phyloP scores from a whole-genome alignment of 2,797 vertebrate species.

The Choloepus didactylus region DNA sequence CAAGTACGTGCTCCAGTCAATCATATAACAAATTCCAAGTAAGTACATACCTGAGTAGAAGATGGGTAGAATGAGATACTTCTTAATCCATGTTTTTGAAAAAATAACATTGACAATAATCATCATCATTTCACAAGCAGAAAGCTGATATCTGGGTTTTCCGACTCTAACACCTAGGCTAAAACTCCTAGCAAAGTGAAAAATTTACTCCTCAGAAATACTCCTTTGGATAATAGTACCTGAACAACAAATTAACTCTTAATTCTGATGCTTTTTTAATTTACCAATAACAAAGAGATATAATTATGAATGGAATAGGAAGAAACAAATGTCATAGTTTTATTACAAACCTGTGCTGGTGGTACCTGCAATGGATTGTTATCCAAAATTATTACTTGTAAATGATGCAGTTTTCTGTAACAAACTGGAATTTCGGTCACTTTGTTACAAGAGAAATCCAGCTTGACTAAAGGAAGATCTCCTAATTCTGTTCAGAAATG shows the following conservation, averaged over 20 bases:
- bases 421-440: conserved; percentile 97
- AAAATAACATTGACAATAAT: conserved; percentile 43
- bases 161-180: conserved; percentile 5
- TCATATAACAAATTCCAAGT: conserved; percentile 36
- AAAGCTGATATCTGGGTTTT: not conserved
- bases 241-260: not conserved
- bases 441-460: conserved; percentile 99
- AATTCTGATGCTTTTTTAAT: conserved; percentile 3
- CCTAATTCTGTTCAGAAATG: conserved; percentile 92
- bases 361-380: conserved; percentile 99
- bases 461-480: conserved; percentile 95
- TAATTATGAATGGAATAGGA: conserved; percentile 30
- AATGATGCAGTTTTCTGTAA: conserved; percentile 95
- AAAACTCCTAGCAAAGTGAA: conserved; percentile 28
- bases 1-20: conserved; percentile 4
- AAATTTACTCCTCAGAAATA: conserved; percentile 52
- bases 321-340: conserved; percentile 51
- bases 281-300: conserved; percentile 3
- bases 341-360: conserved; percentile 94
- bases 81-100: not conserved
- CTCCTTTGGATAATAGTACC: not conserved
- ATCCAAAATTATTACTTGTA: conserved; percentile 97
- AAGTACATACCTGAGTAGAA: conserved; percentile 6
- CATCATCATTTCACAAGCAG: conserved; percentile 53
- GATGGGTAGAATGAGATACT: not conserved